phyloP scores from a whole-genome alignment of 2,888 invertebrate genomes.

The Microctonus brassicae region DNA sequence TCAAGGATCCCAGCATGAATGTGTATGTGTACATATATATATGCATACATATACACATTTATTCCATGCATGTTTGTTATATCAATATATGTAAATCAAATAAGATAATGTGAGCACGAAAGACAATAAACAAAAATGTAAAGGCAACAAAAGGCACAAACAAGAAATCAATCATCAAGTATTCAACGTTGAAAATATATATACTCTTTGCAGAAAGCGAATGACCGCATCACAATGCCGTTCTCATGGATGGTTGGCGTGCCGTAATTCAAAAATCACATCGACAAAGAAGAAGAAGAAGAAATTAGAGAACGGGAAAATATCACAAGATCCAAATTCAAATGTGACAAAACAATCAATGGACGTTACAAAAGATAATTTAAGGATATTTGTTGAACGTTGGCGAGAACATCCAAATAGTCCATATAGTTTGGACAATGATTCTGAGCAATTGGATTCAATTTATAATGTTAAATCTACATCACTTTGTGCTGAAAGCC shows the following conservation, averaged over 20 bases:
- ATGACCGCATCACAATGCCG: constrained; percentile 77
- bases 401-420: constrained; percentile 92
- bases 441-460: not conserved
- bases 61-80: too few species aligned
- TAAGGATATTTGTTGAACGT: constrained; percentile 86
- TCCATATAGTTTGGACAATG: constrained; percentile 82
- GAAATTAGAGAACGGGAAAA: not conserved
- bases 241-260: constrained; percentile 87
- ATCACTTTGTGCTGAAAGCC: constrained; percentile 79
- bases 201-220: constrained; percentile 73
- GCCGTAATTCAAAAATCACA: constrained; percentile 50
- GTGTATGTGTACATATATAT: too few species aligned
- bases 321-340: not conserved
- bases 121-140: constrained; percentile 31
- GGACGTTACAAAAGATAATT: constrained; percentile 86
- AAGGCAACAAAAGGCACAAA: constrained; percentile 15
- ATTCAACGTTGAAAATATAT: constrained; percentile 57
- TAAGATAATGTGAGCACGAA: constrained; percentile 39
- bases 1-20: constrained; percentile 10
- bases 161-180: constrained; percentile 32
- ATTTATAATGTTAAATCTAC: constrained; percentile 42
- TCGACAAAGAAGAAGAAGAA: not conserved
- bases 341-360: constrained; percentile 71
- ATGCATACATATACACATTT: too few species aligned
- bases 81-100: constrained; percentile 9